Percentiles rank a stretch among this genome's conserved stretches.
These are phyloP conservation scores for Papilio demoleus DNA, from an alignment of 2,888 invertebrate genomes.

Conservation along the genomic window DNA sequence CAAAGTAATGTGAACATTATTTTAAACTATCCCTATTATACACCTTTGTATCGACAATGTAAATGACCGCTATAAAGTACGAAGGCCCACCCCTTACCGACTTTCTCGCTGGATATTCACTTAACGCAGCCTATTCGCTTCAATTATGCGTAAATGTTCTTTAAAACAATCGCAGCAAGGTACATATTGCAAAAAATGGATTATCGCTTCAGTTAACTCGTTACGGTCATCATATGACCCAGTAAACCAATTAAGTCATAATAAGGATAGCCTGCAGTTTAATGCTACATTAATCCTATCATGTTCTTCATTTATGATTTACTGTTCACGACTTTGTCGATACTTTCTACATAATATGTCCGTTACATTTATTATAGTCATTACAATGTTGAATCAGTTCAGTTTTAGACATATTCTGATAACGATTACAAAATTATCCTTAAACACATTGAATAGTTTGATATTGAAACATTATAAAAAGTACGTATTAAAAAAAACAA, in stretches of 20 bases:
- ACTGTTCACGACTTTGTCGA: background rate
- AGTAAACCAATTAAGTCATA: conserved; percentile 38
- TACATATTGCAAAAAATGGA: conserved; percentile 11
- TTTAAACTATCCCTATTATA: conserved; percentile 1
- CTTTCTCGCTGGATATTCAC: conserved; percentile 28
- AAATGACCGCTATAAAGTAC: conserved; percentile 37
- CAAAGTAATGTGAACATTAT: background rate
- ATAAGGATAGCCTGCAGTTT: conserved; percentile 27
- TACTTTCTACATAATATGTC: background rate
- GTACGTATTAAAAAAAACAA: no score
- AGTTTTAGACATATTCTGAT: no score
- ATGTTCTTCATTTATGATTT: background rate
- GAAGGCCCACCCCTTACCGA: conserved; percentile 37
- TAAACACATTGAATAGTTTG: no score
- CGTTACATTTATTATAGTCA: background rate
- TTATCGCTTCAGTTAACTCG: conserved; percentile 24
- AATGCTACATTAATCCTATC: conserved; percentile 3
- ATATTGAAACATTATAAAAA: no score
- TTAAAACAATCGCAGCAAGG: background rate
- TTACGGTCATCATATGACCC: conserved; percentile 35
- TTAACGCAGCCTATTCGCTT: background rate
- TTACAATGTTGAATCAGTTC: no score
- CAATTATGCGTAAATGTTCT: conserved; percentile 14
- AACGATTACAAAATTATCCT: no score
- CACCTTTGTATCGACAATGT: conserved; percentile 28